Evolutionary conservation across 2,888 invertebrate genomes (phyloP).

Genomic region (Parnassius glacialis): DNA sequence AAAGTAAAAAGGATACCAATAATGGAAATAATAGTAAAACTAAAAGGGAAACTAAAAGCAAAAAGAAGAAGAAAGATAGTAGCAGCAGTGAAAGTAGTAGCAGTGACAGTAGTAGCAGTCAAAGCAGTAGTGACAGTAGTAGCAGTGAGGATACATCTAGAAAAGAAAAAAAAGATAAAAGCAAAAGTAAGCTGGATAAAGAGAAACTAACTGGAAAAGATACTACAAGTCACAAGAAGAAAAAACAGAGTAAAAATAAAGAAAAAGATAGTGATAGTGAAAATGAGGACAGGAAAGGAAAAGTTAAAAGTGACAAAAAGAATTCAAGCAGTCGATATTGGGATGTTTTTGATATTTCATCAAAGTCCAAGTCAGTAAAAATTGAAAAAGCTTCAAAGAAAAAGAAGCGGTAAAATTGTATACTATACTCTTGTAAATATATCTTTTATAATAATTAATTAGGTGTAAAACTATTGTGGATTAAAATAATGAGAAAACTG

Average conservation of each 20-base stretch:
- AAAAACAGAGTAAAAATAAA: constrained; percentile 3
- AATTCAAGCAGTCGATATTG: constrained; percentile 34
- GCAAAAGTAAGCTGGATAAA: not conserved
- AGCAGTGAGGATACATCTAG: constrained; percentile 26
- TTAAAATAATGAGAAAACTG: constrained; percentile 6
- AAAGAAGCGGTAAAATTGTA: not conserved
- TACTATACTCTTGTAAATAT: constrained; percentile 17
- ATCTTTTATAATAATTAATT: not conserved
- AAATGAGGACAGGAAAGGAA: constrained; percentile 1
- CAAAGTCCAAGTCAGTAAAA: constrained; percentile 20
- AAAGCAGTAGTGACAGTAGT: constrained; percentile 26
- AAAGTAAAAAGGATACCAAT: constrained; percentile 30
- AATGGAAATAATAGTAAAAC: constrained; percentile 3
- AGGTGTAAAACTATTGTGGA: not conserved
- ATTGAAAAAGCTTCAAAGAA: not conserved
- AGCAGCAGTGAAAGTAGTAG: constrained; percentile 23
- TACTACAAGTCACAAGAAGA: constrained; percentile 5
- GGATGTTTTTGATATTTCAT: constrained; percentile 46
- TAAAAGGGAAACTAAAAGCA: constrained; percentile 19
- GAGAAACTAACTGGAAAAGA: not conserved
- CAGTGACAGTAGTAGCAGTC: constrained; percentile 16
- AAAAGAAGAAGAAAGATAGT: constrained; percentile 25
- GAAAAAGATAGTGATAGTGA: constrained; percentile 11
- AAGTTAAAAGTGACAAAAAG: constrained; percentile 24
- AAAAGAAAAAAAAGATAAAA: constrained; percentile 3